Conservation (phyloP, 1,140 invertebrate species). For the Pseudomyrmex concolor region DNA sequence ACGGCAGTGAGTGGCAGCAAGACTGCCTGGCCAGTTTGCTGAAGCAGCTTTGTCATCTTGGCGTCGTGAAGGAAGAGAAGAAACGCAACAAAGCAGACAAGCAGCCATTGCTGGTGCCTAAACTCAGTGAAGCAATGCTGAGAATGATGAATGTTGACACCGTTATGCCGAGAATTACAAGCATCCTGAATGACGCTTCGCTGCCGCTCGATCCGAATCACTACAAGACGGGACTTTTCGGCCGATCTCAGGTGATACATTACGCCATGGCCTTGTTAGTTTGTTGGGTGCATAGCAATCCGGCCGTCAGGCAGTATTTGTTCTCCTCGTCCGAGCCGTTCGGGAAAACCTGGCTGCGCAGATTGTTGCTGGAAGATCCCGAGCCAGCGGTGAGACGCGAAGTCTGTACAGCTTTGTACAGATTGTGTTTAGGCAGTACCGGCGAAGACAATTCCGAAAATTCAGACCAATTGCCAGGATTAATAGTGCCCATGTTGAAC, state of each 20-base stretch:
- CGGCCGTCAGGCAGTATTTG: constrained; percentile 87
- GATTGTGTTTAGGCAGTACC: constrained; percentile 91
- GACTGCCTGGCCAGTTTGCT: constrained; percentile 95
- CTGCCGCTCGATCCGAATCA: constrained; percentile 91
- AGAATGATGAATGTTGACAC: constrained; percentile 93
- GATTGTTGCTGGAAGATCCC: constrained; percentile 93
- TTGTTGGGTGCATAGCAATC: constrained; percentile 93
- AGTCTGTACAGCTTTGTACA: constrained; percentile 94
- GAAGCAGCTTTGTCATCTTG: constrained; percentile 93
- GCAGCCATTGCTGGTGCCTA: constrained; percentile 86
- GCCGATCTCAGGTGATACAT: constrained; percentile 92
- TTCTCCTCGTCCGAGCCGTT: constrained; percentile 89
- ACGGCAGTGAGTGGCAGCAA: constrained; percentile 96
- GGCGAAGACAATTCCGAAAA: constrained; percentile 85
- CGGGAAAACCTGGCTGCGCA: constrained; percentile 88
- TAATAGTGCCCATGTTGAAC: constrained; percentile 91
- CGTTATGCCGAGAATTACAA: constrained; percentile 93
- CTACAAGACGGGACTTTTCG: constrained; percentile 95
- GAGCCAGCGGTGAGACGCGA: constrained; percentile 94
- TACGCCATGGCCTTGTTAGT: constrained; percentile 93
- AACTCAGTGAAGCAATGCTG: constrained; percentile 90
- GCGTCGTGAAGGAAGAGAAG: constrained; percentile 87
- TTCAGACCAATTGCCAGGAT: constrained; percentile 84
- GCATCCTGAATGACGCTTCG: constrained; percentile 94
- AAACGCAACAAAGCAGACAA: constrained; percentile 86